phyloP scores from a whole-genome alignment of 2,888 invertebrate genomes.

The Metellina segmentata region DNA sequence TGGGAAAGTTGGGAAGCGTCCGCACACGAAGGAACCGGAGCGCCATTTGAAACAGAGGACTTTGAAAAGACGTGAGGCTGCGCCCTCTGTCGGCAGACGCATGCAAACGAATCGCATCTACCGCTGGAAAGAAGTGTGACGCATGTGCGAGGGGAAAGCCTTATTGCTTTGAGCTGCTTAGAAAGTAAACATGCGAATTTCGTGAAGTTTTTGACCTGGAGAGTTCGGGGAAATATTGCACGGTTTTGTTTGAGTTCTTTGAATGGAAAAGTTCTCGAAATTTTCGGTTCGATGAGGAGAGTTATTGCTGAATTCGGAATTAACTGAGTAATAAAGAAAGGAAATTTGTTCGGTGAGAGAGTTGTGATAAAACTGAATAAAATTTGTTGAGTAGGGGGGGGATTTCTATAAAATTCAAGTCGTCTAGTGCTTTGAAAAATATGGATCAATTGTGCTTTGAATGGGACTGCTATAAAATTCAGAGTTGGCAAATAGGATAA shows the following conservation, averaged over 20 bases:
- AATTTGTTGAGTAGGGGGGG: no score
- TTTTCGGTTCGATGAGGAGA: no score
- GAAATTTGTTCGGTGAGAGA: no score
- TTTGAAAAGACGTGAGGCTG: slow-evolving; percentile 16
- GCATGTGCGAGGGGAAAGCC: slow-evolving; percentile 21
- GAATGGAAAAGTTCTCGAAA: no score
- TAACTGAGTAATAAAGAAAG: not conserved
- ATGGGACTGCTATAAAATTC: no score
- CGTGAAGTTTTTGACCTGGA: slow-evolving; percentile 4
- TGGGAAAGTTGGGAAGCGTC: slow-evolving; percentile 64
- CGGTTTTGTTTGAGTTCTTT: not conserved
- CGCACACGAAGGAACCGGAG: slow-evolving; percentile 44
- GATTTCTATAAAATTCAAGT: no score
- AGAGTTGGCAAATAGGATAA: no score
- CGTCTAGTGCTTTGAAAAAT: no score
- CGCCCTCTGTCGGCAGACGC: slow-evolving; percentile 55
- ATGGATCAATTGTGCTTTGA: no score
- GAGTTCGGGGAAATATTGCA: not conserved
- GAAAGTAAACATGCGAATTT: slow-evolving; percentile 49
- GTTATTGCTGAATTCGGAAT: not conserved
- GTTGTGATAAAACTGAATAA: no score
- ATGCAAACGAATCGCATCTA: slow-evolving; percentile 34
- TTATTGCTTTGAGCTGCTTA: slow-evolving; percentile 1
- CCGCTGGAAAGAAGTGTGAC: slow-evolving; percentile 8
- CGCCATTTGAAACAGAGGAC: slow-evolving; percentile 73